Conservation (phyloP, 2,888 invertebrate genomes). For the Tridacna gigas region DNA sequence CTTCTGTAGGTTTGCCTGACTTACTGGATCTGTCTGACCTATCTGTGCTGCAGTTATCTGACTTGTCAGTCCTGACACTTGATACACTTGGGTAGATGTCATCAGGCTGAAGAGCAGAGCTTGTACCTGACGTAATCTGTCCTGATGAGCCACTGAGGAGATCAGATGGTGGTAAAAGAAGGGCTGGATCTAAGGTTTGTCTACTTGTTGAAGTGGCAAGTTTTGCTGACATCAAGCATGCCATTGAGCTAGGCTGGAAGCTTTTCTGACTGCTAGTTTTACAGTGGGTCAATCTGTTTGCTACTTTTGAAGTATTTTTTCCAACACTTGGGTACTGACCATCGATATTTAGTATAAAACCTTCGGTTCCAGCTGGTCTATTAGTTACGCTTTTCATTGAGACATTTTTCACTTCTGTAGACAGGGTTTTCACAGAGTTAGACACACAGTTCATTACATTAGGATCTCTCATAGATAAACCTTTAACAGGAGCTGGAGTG, state of each 20-base stretch:
- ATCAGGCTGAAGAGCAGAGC: slow-evolving; percentile 53
- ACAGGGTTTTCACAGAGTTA: not conserved
- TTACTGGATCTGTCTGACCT: slow-evolving; percentile 39
- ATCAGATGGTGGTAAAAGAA: slow-evolving; percentile 3
- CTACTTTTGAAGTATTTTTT: not conserved
- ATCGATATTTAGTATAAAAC: slow-evolving; percentile 27
- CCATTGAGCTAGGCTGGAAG: not conserved
- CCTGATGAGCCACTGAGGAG: slow-evolving; percentile 13
- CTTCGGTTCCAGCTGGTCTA: slow-evolving; percentile 53
- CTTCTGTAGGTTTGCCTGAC: slow-evolving; percentile 31
- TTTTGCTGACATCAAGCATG: not conserved
- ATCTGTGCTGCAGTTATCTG: slow-evolving; percentile 49
- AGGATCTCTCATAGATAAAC: slow-evolving; percentile 34
- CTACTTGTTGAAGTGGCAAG: not conserved
- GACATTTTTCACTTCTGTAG: slow-evolving; percentile 1
- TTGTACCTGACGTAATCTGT: slow-evolving; percentile 27
- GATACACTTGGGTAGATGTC: slow-evolving; percentile 50
- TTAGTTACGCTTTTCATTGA: slow-evolving; percentile 33
- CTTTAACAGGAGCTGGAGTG: slow-evolving; percentile 41
- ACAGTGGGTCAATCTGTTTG: not conserved
- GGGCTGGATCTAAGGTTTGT: not conserved
- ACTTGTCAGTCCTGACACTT: slow-evolving; percentile 36
- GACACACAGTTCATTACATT: slow-evolving; percentile 22
- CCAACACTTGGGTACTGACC: not conserved
- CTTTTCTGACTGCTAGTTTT: not conserved